A percentile compares a stretch with the other conserved stretches of the same genome.
Conservation (phyloP, 2,888 invertebrate species). For the Lithophane socia region DNA sequence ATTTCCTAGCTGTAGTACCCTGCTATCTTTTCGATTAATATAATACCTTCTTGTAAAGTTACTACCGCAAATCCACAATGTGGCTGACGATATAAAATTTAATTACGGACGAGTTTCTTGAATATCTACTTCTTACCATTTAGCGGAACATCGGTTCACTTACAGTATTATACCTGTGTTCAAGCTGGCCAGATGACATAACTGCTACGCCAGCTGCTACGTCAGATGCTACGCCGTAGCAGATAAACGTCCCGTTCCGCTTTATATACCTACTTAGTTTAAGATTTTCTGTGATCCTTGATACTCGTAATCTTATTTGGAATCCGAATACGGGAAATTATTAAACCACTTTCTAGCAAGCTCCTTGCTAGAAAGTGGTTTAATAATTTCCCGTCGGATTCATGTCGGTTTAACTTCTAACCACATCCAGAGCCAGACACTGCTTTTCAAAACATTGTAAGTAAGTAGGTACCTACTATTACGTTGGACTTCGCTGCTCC, state of each 20-base stretch:
- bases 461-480: slow-evolving; percentile 14
- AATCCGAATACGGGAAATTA: not conserved
- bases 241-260: not conserved
- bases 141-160: not conserved
- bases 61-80: slow-evolving; percentile 3
- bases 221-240: slow-evolving; percentile 21
- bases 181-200: slow-evolving; percentile 4
- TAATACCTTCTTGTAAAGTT: not conserved
- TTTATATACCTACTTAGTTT: not conserved
- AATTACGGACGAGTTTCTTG: not conserved
- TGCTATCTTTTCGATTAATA: not conserved
- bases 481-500: slow-evolving; percentile 10
- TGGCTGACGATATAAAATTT: slow-evolving; percentile 5
- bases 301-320: not conserved
- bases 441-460: slow-evolving; percentile 20
- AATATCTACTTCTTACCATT: not conserved
- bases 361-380: no score
- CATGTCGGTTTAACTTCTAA: not conserved
- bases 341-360: slow-evolving; percentile 9
- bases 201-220: slow-evolving; percentile 30
- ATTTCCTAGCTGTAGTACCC: not conserved
- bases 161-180: not conserved
- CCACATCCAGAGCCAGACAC: not conserved
- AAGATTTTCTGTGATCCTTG: not conserved
- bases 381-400: no score